Base-by-base conservation (phyloP, 2,888 invertebrate species). In the Andrena hattorfiana region DNA sequence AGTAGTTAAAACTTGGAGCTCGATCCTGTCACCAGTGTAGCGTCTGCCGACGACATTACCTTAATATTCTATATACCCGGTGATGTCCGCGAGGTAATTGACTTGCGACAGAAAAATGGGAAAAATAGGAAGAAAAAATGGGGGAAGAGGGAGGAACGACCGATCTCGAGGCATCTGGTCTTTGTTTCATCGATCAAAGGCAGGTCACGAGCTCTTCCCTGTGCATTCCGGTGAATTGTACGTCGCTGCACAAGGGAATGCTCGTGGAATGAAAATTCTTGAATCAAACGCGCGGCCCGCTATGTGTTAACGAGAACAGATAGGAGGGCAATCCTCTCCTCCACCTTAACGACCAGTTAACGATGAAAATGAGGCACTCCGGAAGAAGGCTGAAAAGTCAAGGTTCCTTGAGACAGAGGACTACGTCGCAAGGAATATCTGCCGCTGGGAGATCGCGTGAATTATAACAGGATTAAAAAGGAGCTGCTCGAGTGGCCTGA, bases 11-110 rank as follows among this genome's bases (percentile, higher is more conserved):
- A 89, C 89, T 89, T 88, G 85, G 78, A 56, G 74, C 84, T 82
- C 77, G 75, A 73, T 80, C 73, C 85, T 54, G 59, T 71, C 68
- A 76, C 74, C 59, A 70, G 51, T 42, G 80, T 62, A 69, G 77
- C 75, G 77, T 77, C 77, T 78, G 84, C 79, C 68, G 78, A 73
- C 77, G 81, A 67, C 82, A 86, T 48, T 78, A 73, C 84, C 82
- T 88, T 89, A 87, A 89, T 89, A 87, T 88, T 89, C 88, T 89
- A 88, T 89, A 88, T 88, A 89, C 87, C 87, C 80, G 84, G 78
- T 73, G 70, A 84, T 85, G 85, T 85, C 87, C 84, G 82, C 74
- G 76, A 83, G 85, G 81, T 86, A 89, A 89, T 89, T 87, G 89
- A 87, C 89, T 87, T 64, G 81, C 35, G 81, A 76, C 74, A 32